Evolutionary conservation across 2,888 invertebrate species (phyloP).

Genomic region (Himalopsyche tibetana): DNA sequence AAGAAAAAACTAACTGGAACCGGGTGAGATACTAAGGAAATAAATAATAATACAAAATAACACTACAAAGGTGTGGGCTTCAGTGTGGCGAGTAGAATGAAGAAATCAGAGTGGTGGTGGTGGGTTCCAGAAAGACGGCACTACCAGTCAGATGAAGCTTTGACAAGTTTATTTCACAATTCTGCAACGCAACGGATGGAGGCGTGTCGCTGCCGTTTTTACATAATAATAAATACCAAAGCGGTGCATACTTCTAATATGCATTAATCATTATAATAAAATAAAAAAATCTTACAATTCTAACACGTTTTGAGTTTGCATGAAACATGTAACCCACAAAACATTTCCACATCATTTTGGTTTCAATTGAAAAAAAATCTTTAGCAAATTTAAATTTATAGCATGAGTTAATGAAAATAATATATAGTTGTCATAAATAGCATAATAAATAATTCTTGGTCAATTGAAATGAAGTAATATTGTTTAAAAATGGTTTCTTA

Average conservation of each 20-base stretch:
- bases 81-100: conserved; percentile 20
- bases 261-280: neutral
- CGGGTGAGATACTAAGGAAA: neutral
- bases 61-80: neutral
- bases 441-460: too few relatives aligned
- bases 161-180: conserved; percentile 45
- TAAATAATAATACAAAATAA: conserved; percentile 8
- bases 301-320: too few relatives aligned
- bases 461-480: too few relatives aligned
- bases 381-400: too few relatives aligned
- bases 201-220: neutral
- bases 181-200: conserved; percentile 27
- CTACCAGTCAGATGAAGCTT: conserved; percentile 72
- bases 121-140: conserved; percentile 69
- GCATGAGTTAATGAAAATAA: too few relatives aligned
- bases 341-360: too few relatives aligned
- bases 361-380: too few relatives aligned
- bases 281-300: too few relatives aligned
- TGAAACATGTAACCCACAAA: too few relatives aligned
- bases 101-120: conserved; percentile 49
- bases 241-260: conserved; percentile 23
- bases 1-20: neutral
- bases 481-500: too few relatives aligned
- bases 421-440: too few relatives aligned
- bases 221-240: conserved; percentile 27